Conservation (phyloP, 2,888 invertebrate genomes). For the Cybosia mesomella region DNA sequence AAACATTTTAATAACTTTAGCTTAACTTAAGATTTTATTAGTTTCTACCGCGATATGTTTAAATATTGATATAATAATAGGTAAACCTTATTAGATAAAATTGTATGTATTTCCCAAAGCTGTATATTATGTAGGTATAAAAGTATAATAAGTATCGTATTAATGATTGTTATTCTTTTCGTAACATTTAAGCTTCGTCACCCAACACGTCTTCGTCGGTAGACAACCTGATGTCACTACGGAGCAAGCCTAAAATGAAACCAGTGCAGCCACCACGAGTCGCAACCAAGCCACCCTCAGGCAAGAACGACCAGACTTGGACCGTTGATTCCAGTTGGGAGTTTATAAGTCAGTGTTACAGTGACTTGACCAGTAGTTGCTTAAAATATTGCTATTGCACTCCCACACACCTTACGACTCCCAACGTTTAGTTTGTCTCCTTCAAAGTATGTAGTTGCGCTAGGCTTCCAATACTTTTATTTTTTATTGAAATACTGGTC, state of each 20-base stretch:
- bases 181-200: conserved; percentile 74
- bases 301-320: conserved; percentile 89
- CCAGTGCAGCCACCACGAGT: conserved; percentile 91
- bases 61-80: too few relatives aligned
- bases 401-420: conserved; percentile 43
- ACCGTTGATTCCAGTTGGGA: conserved; percentile 96
- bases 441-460: background rate
- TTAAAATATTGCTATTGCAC: conserved; percentile 48
- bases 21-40: too few relatives aligned
- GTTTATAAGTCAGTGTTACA: conserved; percentile 90
- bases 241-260: conserved; percentile 88
- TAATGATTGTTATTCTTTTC: background rate
- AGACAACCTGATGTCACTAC: conserved; percentile 88
- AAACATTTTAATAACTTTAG: too few relatives aligned
- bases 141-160: background rate
- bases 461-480: background rate
- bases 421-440: conserved; percentile 19
- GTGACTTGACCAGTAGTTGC: conserved; percentile 54
- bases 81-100: too few relatives aligned
- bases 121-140: background rate
- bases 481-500: conserved; percentile 10
- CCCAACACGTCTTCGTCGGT: conserved; percentile 89
- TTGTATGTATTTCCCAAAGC: too few relatives aligned
- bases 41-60: too few relatives aligned
- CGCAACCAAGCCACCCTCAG: conserved; percentile 75